A percentile compares a stretch with the other conserved stretches of the same genome.
phyloP scores from a whole-genome alignment of 1,140 invertebrate species.

The Lasaia peninsularis region DNA sequence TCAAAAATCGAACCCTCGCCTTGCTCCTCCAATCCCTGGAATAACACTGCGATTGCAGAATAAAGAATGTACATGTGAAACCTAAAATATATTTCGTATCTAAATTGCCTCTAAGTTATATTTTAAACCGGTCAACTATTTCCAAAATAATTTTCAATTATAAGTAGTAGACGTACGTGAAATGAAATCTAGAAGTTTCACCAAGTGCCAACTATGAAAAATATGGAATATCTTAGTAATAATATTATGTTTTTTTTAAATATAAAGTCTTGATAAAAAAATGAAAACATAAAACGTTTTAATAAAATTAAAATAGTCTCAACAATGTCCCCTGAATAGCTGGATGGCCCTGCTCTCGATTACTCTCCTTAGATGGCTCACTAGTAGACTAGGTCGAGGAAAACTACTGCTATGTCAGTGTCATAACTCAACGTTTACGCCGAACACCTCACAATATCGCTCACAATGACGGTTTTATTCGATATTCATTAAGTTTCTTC shows the following conservation, averaged over 20 bases:
- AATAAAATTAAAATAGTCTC: constrained; percentile 38
- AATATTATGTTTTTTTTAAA: not conserved
- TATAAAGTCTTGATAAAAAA: not conserved
- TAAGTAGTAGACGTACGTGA: too few species aligned
- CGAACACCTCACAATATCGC: not conserved
- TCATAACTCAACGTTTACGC: constrained; percentile 47
- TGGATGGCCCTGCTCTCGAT: constrained; percentile 73
- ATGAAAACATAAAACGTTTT: constrained; percentile 17
- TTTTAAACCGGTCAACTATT: too few species aligned
- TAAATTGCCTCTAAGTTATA: too few species aligned
- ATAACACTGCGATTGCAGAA: too few species aligned
- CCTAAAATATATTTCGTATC: too few species aligned
- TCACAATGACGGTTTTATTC: constrained; percentile 38
- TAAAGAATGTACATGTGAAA: too few species aligned
- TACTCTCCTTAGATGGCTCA: constrained; percentile 73
- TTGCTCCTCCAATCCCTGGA: too few species aligned
- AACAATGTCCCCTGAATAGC: constrained; percentile 67
- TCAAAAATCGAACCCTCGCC: too few species aligned
- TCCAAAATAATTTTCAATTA: too few species aligned
- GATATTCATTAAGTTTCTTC: not conserved
- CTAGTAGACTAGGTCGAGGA: constrained; percentile 73
- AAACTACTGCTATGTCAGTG: constrained; percentile 70
- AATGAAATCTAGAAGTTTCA: too few species aligned
- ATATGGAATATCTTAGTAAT: too few species aligned
- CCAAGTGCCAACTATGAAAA: too few species aligned